phyloP scores from a whole-genome alignment of 2,888 invertebrate genomes.

The Hirudinaria manillensis region DNA sequence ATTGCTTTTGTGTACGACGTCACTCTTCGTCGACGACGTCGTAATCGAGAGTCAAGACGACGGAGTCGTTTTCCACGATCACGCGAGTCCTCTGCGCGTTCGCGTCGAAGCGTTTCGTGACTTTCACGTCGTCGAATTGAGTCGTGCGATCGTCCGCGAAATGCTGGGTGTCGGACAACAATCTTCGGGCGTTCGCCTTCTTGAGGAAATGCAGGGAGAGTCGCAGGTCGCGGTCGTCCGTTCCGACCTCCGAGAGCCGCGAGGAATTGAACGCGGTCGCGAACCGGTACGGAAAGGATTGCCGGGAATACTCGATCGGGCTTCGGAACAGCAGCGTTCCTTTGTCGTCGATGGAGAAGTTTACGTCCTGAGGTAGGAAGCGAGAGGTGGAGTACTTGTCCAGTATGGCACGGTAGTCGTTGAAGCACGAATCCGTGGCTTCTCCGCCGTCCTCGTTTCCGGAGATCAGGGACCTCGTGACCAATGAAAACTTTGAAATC shows the following conservation, averaged over 20 bases:
- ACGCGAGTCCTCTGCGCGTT: background rate
- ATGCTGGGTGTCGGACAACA: slow-evolving; percentile 1
- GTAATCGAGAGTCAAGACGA: background rate
- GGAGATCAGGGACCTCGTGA: background rate
- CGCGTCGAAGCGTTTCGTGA: background rate
- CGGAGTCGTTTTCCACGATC: background rate
- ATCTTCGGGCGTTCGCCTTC: background rate
- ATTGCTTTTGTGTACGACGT: too few relatives aligned
- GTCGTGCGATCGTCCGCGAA: background rate
- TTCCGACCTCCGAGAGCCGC: background rate
- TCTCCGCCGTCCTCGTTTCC: background rate
- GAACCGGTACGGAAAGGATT: background rate
- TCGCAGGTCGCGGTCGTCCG: background rate
- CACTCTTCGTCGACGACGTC: too few relatives aligned
- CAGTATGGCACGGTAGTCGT: background rate
- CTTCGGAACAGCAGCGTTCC: background rate
- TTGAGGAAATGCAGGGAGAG: background rate
- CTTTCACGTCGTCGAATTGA: background rate
- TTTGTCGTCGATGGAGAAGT: background rate
- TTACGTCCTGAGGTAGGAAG: background rate
- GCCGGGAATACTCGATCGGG: background rate
- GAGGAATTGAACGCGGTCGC: background rate
- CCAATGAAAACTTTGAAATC: background rate
- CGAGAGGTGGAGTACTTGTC: background rate
- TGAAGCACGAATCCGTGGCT: background rate